Evolutionary conservation across 2,888 invertebrate species (phyloP).

Genomic region (Julus scandinavius): DNA sequence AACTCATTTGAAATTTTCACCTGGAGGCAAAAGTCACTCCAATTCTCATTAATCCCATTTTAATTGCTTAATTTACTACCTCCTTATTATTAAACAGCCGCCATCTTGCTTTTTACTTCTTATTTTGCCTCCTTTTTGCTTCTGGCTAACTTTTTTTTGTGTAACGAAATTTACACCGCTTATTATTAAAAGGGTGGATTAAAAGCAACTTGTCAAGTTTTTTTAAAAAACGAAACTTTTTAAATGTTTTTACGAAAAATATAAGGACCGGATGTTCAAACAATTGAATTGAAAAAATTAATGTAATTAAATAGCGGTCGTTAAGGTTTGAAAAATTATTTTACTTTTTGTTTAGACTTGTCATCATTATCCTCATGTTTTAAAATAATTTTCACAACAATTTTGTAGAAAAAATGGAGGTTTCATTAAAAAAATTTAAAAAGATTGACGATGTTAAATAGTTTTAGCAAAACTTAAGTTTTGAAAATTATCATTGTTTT

Average conservation of each 20-base stretch:
- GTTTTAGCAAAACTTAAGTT: no score
- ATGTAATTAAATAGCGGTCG: no score
- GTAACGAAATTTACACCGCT: neutral
- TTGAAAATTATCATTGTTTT: no score
- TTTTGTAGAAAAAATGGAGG: no score
- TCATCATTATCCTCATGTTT: no score
- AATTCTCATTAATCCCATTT: neutral
- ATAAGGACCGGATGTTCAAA: no score
- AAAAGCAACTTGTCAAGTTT: neutral
- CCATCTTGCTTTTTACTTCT: neutral
- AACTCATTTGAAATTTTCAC: neutral
- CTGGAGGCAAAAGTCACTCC: neutral
- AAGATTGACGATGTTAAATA: no score
- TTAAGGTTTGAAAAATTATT: no score
- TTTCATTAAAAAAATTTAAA: no score
- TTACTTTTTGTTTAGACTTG: no score
- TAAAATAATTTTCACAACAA: no score
- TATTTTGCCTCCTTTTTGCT: neutral
- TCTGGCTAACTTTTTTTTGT: neutral
- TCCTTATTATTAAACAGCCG: neutral
- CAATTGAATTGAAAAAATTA: no score
- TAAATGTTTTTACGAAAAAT: neutral
- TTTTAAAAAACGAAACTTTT: neutral
- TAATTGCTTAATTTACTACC: neutral
- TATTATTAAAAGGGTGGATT: conserved; percentile 3